phyloP scores from a whole-genome alignment of 2,888 invertebrate species.

The Pseudococcus viburni region DNA sequence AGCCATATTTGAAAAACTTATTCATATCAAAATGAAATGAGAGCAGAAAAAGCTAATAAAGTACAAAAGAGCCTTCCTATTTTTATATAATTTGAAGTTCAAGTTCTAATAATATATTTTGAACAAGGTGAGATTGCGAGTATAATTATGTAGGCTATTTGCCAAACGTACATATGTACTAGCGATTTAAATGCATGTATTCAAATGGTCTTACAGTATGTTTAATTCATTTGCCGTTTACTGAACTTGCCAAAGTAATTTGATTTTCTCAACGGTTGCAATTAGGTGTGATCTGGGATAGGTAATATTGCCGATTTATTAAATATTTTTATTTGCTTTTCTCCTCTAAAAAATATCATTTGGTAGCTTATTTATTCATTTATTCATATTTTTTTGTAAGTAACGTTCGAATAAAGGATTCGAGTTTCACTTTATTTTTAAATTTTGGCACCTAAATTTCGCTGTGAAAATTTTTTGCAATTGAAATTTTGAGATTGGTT shows the following conservation, averaged over 20 bases:
- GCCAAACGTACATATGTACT: conserved; percentile 42
- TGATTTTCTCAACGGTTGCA: not conserved
- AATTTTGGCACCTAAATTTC: not conserved
- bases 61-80: not conserved
- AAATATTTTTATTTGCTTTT: not conserved
- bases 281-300: no score
- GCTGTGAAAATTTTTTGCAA: not conserved
- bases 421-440: not conserved
- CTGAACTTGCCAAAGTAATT: not conserved
- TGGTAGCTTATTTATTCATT: not conserved
- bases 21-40: not conserved
- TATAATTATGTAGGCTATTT: conserved; percentile 55
- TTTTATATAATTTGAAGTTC: conserved; percentile 13
- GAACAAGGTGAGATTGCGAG: conserved; percentile 50
- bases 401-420: not conserved
- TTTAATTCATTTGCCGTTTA: conserved; percentile 6
- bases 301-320: not conserved
- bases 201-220: not conserved
- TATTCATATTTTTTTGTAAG: not conserved
- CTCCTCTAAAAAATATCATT: not conserved
- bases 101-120: conserved; percentile 56
- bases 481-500: not conserved
- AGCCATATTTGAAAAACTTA: not conserved
- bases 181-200: not conserved
- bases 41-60: not conserved